Conservation (phyloP, 2,797 vertebrate genomes). For the Lophius americanus region DNA sequence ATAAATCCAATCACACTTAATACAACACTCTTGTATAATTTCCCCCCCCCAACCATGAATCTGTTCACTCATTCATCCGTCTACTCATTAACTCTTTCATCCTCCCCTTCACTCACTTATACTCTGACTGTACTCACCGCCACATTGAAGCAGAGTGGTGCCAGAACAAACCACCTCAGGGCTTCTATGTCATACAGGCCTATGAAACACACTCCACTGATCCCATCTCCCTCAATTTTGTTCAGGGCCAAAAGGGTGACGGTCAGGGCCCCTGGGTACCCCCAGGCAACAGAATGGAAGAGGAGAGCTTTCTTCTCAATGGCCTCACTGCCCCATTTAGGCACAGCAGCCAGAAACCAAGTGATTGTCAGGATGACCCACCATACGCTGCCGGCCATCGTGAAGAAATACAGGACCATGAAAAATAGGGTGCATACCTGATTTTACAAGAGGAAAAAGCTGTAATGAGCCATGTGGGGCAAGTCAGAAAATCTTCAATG, state of each 20-base stretch:
- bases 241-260: constrained; percentile 94
- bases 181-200: constrained; percentile 94
- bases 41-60: constrained; percentile 41
- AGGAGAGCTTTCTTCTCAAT: constrained; percentile 98
- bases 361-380: constrained; percentile 99
- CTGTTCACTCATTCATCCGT: constrained; percentile 36
- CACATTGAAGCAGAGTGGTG: constrained; percentile 94
- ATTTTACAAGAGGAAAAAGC: not conserved
- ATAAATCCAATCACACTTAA: not conserved
- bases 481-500: constrained; percentile 1
- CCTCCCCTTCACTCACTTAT: constrained; percentile 42
- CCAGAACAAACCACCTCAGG: constrained; percentile 94
- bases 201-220: constrained; percentile 97
- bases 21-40: constrained; percentile 28
- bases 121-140: constrained; percentile 76
- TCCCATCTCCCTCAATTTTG: constrained; percentile 97
- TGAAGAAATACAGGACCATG: constrained; percentile 99
- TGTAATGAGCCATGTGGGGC: constrained; percentile 6
- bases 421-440: constrained; percentile 94
- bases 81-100: constrained; percentile 49
- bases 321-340: constrained; percentile 98
- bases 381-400: constrained; percentile 98
- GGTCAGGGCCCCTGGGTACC: constrained; percentile 93
- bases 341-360: constrained; percentile 97
- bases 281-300: constrained; percentile 96